These are phyloP conservation scores for Cyphomyrus plagiostoma DNA, from an alignment of 2,113 vertebrate genomes.

Conservation along the genomic window DNA sequence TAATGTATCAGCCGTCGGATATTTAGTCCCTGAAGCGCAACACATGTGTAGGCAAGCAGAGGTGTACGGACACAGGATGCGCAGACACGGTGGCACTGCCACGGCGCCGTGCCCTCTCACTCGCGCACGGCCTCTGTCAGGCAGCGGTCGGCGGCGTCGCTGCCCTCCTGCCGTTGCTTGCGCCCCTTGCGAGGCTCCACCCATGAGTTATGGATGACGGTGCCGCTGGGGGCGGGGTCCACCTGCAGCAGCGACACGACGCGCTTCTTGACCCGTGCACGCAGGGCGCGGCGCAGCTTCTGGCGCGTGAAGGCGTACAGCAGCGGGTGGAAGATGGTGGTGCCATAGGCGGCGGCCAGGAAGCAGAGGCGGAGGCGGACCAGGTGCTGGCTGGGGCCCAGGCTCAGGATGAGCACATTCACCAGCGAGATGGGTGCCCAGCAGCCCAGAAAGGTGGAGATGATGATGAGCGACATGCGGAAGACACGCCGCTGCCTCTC, in stretches of 20 bases:
- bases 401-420: slow-evolving; percentile 67
- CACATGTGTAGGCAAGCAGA: neutral
- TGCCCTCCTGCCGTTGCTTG: slow-evolving; percentile 56
- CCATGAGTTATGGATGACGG: slow-evolving; percentile 65
- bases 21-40: neutral
- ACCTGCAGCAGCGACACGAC: slow-evolving; percentile 69
- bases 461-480: slow-evolving; percentile 69
- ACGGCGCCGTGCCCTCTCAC: slow-evolving; percentile 35
- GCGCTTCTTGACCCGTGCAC: slow-evolving; percentile 63
- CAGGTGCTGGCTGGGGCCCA: slow-evolving; percentile 62
- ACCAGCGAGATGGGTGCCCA: slow-evolving; percentile 65
- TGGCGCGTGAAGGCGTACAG: slow-evolving; percentile 68
- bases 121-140: slow-evolving; percentile 66
- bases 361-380: slow-evolving; percentile 68
- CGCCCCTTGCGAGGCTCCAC: slow-evolving; percentile 59
- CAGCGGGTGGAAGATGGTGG: slow-evolving; percentile 65
- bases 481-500: slow-evolving; percentile 64
- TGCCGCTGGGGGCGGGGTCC: slow-evolving; percentile 59
- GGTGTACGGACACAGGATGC: neutral
- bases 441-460: slow-evolving; percentile 65
- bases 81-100: neutral
- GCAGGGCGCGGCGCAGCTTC: slow-evolving; percentile 64
- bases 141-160: slow-evolving; percentile 65
- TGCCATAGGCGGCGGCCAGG: slow-evolving; percentile 67
- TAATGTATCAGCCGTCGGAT: no score